Evolutionary conservation across 2,113 vertebrate species (phyloP).

Genomic region (Azemiops feae): DNA sequence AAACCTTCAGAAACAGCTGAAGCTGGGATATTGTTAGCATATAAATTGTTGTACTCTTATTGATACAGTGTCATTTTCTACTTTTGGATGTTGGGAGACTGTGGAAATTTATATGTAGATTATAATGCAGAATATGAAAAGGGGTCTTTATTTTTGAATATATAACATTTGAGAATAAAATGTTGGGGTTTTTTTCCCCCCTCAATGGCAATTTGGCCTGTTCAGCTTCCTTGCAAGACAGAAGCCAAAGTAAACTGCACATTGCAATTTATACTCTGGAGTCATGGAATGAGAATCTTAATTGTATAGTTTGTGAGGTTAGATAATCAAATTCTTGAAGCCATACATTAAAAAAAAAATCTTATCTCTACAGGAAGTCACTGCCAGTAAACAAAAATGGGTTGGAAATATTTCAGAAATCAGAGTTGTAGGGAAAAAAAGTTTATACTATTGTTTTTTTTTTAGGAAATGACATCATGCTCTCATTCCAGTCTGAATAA

Average conservation of each 20-base stretch:
- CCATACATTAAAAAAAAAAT: not conserved
- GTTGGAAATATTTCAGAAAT: not conserved
- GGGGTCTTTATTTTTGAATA: not conserved
- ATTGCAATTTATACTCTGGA: not conserved
- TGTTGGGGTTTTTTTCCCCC: not conserved
- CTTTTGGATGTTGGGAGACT: not conserved
- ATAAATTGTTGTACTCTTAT: not conserved
- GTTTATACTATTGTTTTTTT: not conserved
- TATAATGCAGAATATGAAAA: too few relatives aligned
- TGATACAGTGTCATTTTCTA: not conserved
- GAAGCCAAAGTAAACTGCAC: not conserved
- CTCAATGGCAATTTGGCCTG: not conserved
- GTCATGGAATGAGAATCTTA: not conserved
- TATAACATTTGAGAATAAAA: not conserved
- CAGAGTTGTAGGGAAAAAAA: not conserved
- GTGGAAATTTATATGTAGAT: not conserved
- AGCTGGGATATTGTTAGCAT: not conserved
- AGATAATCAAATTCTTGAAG: not conserved
- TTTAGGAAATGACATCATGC: not conserved
- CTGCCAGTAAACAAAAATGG: not conserved
- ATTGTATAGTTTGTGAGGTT: not conserved
- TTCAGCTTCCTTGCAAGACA: not conserved
- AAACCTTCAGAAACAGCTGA: not conserved
- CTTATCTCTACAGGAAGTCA: not conserved
- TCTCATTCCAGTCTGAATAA: not conserved